Conservation (phyloP, 1,140 invertebrate species). For the Drosophila auraria region DNA sequence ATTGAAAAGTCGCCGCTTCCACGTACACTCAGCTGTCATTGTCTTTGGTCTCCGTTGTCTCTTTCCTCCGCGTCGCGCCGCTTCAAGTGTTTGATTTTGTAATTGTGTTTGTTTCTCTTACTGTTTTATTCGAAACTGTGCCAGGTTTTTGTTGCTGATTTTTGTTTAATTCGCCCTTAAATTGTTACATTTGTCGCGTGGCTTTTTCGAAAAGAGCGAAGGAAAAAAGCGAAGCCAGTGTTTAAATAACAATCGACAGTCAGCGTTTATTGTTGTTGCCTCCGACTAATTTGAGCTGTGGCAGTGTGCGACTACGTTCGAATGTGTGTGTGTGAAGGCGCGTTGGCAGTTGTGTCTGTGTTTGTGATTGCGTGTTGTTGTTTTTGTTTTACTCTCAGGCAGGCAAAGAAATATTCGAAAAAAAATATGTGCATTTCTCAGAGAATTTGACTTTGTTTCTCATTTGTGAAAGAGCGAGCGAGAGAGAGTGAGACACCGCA, state of each 20-base stretch:
- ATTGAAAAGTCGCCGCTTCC: conserved; percentile 43
- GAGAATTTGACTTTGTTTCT: conserved; percentile 43
- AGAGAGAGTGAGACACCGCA: conserved; percentile 9
- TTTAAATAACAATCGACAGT: conserved; percentile 50
- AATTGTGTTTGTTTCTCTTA: conserved; percentile 44
- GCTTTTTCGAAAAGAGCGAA: conserved; percentile 19
- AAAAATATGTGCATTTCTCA: conserved; percentile 29
- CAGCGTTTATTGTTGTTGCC: conserved; percentile 58
- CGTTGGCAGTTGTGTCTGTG: conserved; percentile 28
- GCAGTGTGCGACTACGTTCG: conserved; percentile 19
- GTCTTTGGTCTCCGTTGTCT: conserved; percentile 19
- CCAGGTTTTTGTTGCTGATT: conserved; percentile 26
- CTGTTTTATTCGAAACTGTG: conserved; percentile 41
- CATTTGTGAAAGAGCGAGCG: conserved; percentile 15
- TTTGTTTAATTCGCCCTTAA: conserved; percentile 39
- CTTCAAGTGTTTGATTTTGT: conserved; percentile 66
- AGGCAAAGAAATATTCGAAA: conserved; percentile 27
- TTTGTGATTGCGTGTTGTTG: conserved; percentile 33
- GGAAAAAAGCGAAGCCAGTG: conserved; percentile 10
- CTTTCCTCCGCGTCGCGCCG: conserved; percentile 41
- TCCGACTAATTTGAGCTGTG: conserved; percentile 66
- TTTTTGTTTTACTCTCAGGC: conserved; percentile 21
- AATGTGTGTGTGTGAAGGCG: conserved; percentile 24
- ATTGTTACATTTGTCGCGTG: conserved; percentile 39
- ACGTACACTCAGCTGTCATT: conserved; percentile 43